These are phyloP conservation scores for Sebastes minor DNA, from an alignment of 2,797 vertebrate genomes.

Conservation along the genomic window DNA sequence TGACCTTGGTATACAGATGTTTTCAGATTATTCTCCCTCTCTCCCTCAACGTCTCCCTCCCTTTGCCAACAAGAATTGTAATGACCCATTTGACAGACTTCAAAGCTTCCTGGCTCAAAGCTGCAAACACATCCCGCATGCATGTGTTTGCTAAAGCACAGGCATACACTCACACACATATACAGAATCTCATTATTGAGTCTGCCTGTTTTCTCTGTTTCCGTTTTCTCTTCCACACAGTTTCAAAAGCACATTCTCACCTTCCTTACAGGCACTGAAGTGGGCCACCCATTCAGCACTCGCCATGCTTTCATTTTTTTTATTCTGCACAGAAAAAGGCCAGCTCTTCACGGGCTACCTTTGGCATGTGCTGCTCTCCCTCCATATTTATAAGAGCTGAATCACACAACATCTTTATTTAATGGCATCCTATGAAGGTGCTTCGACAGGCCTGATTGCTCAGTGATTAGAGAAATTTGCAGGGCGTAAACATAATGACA, in stretches of 20 bases:
- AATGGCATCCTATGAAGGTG: neutral
- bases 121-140: slow-evolving; percentile 25
- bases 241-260: slow-evolving; percentile 58
- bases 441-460: slow-evolving; percentile 45
- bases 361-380: neutral
- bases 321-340: slow-evolving; percentile 23
- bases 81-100: slow-evolving; percentile 40
- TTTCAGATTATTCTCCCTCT: neutral
- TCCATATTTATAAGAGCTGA: slow-evolving; percentile 37
- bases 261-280: slow-evolving; percentile 44
- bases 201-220: neutral
- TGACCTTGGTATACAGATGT: slow-evolving; percentile 7
- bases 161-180: neutral
- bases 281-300: slow-evolving; percentile 51
- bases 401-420: slow-evolving; percentile 46
- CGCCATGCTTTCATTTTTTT: slow-evolving; percentile 42
- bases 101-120: slow-evolving; percentile 36
- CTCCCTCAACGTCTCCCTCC: neutral
- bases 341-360: slow-evolving; percentile 20
- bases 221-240: neutral
- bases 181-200: slow-evolving; percentile 25
- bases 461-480: slow-evolving; percentile 55
- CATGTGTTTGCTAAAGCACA: slow-evolving; percentile 13
- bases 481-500: slow-evolving; percentile 55
- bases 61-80: slow-evolving; percentile 41